These are phyloP conservation scores for Ceyx erithaca DNA, from an alignment of 2,797 vertebrate genomes.

Conservation along the genomic window DNA sequence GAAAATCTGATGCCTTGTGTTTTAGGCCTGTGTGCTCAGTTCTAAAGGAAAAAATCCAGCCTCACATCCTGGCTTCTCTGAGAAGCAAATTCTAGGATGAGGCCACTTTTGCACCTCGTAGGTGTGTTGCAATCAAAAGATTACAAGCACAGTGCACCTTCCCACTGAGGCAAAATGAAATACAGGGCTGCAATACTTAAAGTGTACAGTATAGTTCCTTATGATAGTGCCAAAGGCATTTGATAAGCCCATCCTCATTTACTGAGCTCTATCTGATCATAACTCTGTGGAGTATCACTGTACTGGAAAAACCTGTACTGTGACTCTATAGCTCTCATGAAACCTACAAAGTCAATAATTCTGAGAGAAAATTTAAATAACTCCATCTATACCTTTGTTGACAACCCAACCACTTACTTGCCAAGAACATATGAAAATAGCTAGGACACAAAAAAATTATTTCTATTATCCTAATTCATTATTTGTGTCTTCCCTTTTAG, in stretches of 20 bases:
- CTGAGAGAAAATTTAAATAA: background rate
- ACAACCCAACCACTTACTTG: background rate
- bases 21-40: background rate
- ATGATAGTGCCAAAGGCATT: slow-evolving; percentile 2
- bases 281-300: background rate
- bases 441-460: background rate
- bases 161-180: background rate
- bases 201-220: background rate
- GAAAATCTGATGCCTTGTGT: background rate
- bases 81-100: background rate
- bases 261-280: slow-evolving; percentile 26
- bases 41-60: background rate
- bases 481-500: background rate
- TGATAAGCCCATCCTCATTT: slow-evolving; percentile 19
- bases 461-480: background rate
- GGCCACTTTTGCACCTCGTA: background rate
- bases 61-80: background rate
- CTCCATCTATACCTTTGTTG: background rate
- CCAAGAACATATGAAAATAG: background rate
- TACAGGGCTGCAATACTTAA: background rate
- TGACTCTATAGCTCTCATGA: background rate
- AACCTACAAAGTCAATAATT: background rate
- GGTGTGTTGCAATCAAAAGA: slow-evolving; percentile 10
- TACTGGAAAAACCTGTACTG: slow-evolving; percentile 34
- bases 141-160: background rate